A percentile compares a stretch with the other conserved stretches of the same genome.
Evolutionary conservation across 64 coral and sea anemone species (phyloP).

Genomic region (Pachyseris speciosa): DNA sequence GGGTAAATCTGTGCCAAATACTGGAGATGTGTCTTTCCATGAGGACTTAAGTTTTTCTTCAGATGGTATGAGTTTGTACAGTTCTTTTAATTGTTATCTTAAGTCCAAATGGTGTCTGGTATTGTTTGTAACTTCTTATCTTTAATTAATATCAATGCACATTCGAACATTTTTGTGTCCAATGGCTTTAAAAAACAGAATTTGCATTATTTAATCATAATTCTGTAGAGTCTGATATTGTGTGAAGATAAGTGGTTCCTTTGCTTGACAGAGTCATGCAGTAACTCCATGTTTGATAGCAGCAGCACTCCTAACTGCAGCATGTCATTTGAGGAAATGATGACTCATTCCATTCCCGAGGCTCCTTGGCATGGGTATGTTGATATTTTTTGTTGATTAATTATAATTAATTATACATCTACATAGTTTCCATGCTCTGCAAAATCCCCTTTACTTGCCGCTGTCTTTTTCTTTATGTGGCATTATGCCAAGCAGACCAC

Average conservation of each 20-base stretch:
- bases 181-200: too few species aligned
- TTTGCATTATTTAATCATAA: too few species aligned
- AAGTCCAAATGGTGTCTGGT: too few species aligned
- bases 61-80: conserved; percentile 18
- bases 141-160: too few species aligned
- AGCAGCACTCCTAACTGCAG: conserved; percentile 49
- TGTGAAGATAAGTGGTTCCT: too few species aligned
- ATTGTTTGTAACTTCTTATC: background rate
- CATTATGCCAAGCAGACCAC: too few species aligned
- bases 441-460: too few species aligned
- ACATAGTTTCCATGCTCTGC: too few species aligned
- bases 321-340: conserved; percentile 49
- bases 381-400: background rate
- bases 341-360: conserved; percentile 41
- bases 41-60: conserved; percentile 56
- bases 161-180: too few species aligned
- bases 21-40: conserved; percentile 27
- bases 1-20: background rate
- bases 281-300: conserved; percentile 48
- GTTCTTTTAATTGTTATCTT: too few species aligned
- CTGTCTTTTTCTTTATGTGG: too few species aligned
- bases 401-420: too few species aligned
- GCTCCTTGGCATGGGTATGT: conserved; percentile 57
- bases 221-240: background rate
- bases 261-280: conserved; percentile 31